Evolutionary conservation across 1,140 invertebrate genomes (phyloP), one percentile per base, ranked within the genome.

Genomic region (Drosophila takahashii): DNA sequence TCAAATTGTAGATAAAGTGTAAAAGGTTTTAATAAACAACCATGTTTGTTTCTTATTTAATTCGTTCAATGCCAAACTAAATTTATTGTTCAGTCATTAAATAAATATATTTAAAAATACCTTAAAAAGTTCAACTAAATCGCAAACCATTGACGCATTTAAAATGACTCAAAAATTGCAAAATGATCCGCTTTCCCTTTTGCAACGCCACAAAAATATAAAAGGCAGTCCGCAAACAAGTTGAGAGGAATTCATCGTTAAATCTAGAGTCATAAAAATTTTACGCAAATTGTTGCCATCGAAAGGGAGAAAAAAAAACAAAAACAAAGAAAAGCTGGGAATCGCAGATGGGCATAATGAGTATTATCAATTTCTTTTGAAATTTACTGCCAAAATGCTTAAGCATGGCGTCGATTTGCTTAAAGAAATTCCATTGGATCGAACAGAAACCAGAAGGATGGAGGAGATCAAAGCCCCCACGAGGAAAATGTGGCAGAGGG

Each of bases 361-460:
- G 69, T 71, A 84, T 89, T 84, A 89, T 84, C 85, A 89, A 89
- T 89, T 89, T 89, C 85, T 80, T 89, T 89, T 89, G 84, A 89
- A 89, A 89, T 84, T 89, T 89, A 89, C 84, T 89, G 79, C 79
- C 84, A 90, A 89, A 89, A 90, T 89, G 85, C 85, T 90, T 89
- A 89, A 84, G 76, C 76, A 89, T 89, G 77, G 85, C 84, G 84
- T 89, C 84, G 84, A 89, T 89, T 89, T 89, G 84, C 84, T 89
- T 89, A 89, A 89, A 89, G 79, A 89, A 89, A 84, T 86, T 87
- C 81, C 80, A 77, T 61, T 77, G 76, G 53, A 22, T 41, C 59
- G 59, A 53, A 57, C 64, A 61, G 75, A 73, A 83, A 87, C 81
- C 80, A 86, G 79, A 86, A 85, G 60, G 52, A 47, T 29, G 65